These are phyloP conservation scores for Camponotus fellah DNA, from an alignment of 2,888 invertebrate species.

Conservation along the genomic window DNA sequence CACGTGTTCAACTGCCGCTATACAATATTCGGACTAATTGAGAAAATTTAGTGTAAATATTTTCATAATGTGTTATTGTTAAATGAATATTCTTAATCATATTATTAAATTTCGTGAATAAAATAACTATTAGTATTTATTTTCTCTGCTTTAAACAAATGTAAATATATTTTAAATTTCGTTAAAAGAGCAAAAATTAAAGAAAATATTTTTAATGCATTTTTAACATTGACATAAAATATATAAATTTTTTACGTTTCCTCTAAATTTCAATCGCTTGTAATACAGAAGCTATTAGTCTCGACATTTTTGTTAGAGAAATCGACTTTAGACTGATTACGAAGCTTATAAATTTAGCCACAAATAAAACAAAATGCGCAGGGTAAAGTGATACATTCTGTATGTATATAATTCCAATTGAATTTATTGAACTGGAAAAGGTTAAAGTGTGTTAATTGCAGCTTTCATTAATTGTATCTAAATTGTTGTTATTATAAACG, in stretches of 20 bases:
- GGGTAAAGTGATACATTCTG: background rate
- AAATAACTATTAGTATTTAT: background rate
- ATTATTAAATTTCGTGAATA: background rate
- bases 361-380: background rate
- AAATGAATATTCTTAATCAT: constrained; percentile 29
- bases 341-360: too few species aligned
- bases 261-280: background rate
- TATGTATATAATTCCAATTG: constrained; percentile 4
- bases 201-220: background rate
- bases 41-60: constrained; percentile 16
- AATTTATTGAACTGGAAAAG: constrained; percentile 19
- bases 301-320: background rate
- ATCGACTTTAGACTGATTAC: background rate
- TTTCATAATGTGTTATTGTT: background rate
- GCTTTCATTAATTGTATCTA: constrained; percentile 25
- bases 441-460: constrained; percentile 29
- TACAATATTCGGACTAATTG: constrained; percentile 13
- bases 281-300: background rate
- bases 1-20: background rate
- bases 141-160: background rate
- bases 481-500: constrained; percentile 25
- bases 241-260: background rate
- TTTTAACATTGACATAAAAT: background rate
- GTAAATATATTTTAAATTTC: background rate
- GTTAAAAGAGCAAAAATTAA: background rate